Conservation (phyloP, 1,140 invertebrate genomes). For the Heterodera schachtii region DNA sequence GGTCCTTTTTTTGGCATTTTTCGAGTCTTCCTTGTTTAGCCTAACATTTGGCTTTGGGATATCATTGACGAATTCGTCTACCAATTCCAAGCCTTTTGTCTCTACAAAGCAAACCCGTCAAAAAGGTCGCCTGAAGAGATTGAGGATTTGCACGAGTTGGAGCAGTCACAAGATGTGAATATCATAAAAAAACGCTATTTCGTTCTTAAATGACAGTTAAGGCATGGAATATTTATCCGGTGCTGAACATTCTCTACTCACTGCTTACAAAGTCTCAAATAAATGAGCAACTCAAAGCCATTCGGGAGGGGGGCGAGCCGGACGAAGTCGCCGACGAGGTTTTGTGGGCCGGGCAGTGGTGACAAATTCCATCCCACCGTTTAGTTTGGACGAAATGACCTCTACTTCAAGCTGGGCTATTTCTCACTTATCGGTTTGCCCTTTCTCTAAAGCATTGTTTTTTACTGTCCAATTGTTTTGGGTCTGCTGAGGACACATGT, state of each 20-base stretch:
- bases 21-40: slow-evolving; percentile 64
- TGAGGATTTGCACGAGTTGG: slow-evolving; percentile 72
- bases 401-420: slow-evolving; percentile 99
- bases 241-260: slow-evolving; percentile 95
- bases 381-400: slow-evolving; percentile 84
- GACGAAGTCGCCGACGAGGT: slow-evolving; percentile 88
- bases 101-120: slow-evolving; percentile 81
- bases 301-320: slow-evolving; percentile 76
- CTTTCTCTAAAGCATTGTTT: no score
- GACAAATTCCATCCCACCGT: not conserved
- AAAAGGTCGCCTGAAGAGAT: slow-evolving; percentile 84
- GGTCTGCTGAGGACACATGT: slow-evolving; percentile 89
- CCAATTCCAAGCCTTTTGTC: slow-evolving; percentile 89
- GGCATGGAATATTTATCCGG: slow-evolving; percentile 96
- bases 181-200: not conserved
- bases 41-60: slow-evolving; percentile 99
- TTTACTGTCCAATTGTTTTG: slow-evolving; percentile 29
- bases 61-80: slow-evolving; percentile 90
- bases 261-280: slow-evolving; percentile 98
- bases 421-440: slow-evolving; percentile 84
- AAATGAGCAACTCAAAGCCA: slow-evolving; percentile 89
- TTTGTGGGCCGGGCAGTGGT: not conserved
- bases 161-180: slow-evolving; percentile 76
- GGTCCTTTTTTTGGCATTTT: no score
- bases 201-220: slow-evolving; percentile 40